These are phyloP conservation scores for Carduelis carduelis DNA, from an alignment of 2,797 vertebrate genomes.

Conservation along the genomic window DNA sequence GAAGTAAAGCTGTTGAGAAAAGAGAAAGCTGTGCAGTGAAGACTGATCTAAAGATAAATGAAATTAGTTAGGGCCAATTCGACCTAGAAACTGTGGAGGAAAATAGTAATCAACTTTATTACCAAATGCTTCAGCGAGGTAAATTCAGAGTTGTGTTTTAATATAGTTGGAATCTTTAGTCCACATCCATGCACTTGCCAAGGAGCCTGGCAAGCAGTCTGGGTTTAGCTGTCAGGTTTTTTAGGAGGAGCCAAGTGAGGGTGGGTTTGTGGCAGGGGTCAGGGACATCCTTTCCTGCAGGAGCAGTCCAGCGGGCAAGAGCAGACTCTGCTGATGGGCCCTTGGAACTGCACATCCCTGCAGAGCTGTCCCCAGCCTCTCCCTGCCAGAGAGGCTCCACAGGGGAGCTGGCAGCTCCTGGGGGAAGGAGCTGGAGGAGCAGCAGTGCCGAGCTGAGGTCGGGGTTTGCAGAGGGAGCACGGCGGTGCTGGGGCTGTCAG, in stretches of 20 bases:
- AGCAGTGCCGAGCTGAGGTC: not conserved
- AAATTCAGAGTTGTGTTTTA: not conserved
- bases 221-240: not conserved
- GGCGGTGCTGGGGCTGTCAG: fast-evolving
- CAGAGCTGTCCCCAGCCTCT: not conserved
- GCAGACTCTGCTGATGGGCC: conserved; percentile 43
- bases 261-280: not conserved
- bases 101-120: not conserved
- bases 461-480: fast-evolving
- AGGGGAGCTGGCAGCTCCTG: not conserved
- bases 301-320: not conserved
- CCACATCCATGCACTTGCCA: fast-evolving
- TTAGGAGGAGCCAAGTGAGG: not conserved
- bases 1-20: not conserved
- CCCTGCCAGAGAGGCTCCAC: not conserved
- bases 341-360: conserved; percentile 11
- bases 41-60: not conserved
- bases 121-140: not conserved
- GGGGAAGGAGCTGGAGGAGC: not conserved
- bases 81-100: not conserved
- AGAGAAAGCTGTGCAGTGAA: not conserved
- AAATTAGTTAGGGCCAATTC: not conserved
- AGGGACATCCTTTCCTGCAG: not conserved
- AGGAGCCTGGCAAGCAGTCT: not conserved
- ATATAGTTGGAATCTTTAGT: not conserved